Evolutionary conservation across 2,797 vertebrate genomes (phyloP).

Genomic region (Ctenopoma multispine): DNA sequence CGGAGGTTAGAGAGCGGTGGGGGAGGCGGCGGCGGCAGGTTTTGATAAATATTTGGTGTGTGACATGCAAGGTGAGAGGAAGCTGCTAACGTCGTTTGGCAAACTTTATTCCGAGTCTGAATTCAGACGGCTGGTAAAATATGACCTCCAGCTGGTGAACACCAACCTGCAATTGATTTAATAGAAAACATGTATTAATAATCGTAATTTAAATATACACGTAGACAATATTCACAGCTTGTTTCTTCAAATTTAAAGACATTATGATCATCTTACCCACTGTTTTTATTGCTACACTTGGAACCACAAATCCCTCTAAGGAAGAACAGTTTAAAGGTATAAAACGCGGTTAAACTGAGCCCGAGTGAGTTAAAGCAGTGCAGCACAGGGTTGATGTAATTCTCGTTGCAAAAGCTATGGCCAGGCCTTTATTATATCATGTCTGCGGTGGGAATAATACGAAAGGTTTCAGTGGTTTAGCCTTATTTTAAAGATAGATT

Average conservation of each 20-base stretch:
- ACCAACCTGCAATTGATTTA: not conserved
- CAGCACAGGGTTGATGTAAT: not conserved
- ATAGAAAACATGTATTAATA: too few relatives aligned
- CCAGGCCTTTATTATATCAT: not conserved
- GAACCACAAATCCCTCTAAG: not conserved
- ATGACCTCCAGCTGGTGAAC: not conserved
- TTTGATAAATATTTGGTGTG: constrained; percentile 33
- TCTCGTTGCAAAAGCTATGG: not conserved
- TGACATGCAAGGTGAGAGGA: not conserved
- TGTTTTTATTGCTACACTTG: not conserved
- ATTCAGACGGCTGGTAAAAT: not conserved
- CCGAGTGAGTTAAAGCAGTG: not conserved
- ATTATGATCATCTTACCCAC: not conserved
- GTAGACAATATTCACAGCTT: not conserved
- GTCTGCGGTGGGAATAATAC: not conserved
- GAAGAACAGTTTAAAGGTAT: not conserved
- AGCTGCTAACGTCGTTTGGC: not conserved
- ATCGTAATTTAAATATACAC: too few relatives aligned
- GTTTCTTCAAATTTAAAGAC: not conserved
- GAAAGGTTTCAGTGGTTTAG: not conserved
- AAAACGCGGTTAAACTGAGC: not conserved
- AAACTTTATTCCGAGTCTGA: not conserved
- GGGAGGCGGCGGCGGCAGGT: constrained; percentile 37
- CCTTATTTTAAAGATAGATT: not conserved
- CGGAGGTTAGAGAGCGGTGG: constrained; percentile 41